These are phyloP conservation scores for Pipistrellus nathusii DNA, from an alignment of 2,797 vertebrate species.

Conservation along the genomic window DNA sequence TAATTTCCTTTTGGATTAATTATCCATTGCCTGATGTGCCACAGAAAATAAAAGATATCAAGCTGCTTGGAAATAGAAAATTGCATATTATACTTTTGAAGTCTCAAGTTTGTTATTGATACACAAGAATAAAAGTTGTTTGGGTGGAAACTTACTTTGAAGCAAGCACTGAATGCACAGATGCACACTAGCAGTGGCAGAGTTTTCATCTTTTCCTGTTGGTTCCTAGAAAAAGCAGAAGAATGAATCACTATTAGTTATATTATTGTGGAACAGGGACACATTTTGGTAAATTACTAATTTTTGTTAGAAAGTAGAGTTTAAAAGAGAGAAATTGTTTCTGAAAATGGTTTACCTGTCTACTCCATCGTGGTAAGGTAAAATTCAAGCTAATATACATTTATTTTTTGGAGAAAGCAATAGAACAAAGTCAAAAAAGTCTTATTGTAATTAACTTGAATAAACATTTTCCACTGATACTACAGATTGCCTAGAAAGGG, in stretches of 20 bases:
- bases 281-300: neutral
- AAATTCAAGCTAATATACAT: constrained; percentile 10
- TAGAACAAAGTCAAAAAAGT: neutral
- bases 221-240: constrained; percentile 28
- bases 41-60: neutral
- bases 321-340: neutral
- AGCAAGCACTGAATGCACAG: constrained; percentile 32
- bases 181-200: neutral
- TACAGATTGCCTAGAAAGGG: neutral
- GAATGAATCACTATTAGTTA: neutral
- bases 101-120: neutral
- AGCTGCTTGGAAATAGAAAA: neutral
- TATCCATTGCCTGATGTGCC: neutral
- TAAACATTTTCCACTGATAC: neutral
- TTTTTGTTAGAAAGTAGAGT: neutral
- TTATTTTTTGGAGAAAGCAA: neutral
- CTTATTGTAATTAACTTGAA: neutral
- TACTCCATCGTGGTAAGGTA: neutral
- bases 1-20: neutral
- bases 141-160: constrained; percentile 56
- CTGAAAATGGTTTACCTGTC: neutral
- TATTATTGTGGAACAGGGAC: neutral
- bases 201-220: constrained; percentile 53
- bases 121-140: neutral
- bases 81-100: neutral